phyloP scores from a whole-genome alignment of 2,113 vertebrate genomes.

The Phasianus colchicus region DNA sequence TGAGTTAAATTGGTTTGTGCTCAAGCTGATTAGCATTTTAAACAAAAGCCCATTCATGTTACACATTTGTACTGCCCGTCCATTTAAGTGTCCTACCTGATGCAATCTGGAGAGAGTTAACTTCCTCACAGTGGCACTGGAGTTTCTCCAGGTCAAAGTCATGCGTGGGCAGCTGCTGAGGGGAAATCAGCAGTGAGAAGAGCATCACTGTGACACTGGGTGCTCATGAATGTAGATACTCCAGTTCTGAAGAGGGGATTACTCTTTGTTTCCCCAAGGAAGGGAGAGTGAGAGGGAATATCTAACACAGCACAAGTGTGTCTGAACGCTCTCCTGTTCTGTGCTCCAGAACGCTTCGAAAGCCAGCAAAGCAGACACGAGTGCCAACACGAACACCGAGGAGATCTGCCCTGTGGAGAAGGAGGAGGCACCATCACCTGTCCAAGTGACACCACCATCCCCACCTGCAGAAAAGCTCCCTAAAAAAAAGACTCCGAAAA shows the following conservation, averaged over 20 bases:
- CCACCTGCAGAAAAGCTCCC: constrained; percentile 76
- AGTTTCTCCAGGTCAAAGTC: background rate
- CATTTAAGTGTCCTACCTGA: background rate
- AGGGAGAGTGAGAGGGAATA: background rate
- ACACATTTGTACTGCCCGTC: background rate
- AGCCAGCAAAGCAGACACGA: constrained; percentile 87
- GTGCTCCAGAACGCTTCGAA: constrained; percentile 89
- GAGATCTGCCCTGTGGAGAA: constrained; percentile 84
- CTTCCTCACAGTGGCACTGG: background rate
- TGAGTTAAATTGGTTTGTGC: constrained; percentile 17
- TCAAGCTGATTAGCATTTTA: constrained; percentile 26
- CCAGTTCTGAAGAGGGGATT: fast-evolving
- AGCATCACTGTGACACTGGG: fast-evolving
- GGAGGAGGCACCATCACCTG: constrained; percentile 83
- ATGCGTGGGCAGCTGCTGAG: background rate
- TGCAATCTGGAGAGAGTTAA: background rate
- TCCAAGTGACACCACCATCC: background rate
- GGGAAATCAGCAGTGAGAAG: background rate
- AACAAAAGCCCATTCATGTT: background rate
- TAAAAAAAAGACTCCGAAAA: constrained; percentile 85
- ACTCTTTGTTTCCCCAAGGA: background rate
- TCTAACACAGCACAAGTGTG: fast-evolving
- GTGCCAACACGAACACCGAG: constrained; percentile 80
- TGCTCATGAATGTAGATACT: background rate
- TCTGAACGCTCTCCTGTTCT: background rate